Conservation (phyloP, 2,113 vertebrate species). For the Protobothrops flavoviridis region DNA sequence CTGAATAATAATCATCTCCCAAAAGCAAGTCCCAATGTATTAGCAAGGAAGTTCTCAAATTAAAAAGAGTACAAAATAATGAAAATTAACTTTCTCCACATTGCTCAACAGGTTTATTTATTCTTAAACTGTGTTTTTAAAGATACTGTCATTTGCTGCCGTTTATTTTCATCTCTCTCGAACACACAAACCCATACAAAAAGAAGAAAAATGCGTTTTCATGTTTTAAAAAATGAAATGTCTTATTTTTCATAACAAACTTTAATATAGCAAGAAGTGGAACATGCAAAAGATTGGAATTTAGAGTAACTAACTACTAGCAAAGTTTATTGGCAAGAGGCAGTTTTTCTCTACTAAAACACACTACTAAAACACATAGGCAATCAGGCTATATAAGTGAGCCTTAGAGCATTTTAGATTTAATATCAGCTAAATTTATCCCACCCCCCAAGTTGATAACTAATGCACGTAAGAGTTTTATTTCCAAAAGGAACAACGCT, state of each 20-base stretch:
- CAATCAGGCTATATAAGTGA: not conserved
- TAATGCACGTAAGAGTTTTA: not conserved
- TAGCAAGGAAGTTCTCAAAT: not conserved
- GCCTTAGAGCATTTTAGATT: not conserved
- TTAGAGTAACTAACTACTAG: not conserved
- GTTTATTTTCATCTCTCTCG: not conserved
- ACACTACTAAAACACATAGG: not conserved
- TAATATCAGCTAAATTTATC: not conserved
- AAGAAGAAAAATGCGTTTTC: not conserved
- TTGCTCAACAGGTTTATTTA: not conserved
- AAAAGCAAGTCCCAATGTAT: not conserved
- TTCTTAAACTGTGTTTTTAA: not conserved
- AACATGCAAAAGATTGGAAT: not conserved
- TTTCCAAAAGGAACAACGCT: not conserved
- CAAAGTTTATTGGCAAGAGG: not conserved
- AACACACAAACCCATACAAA: not conserved
- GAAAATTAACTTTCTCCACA: not conserved
- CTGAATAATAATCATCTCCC: not conserved
- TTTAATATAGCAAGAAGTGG: not conserved
- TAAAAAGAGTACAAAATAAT: not conserved
- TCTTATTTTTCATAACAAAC: not conserved
- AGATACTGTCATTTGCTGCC: not conserved
- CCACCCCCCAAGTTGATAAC: not conserved
- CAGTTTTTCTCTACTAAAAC: not conserved
- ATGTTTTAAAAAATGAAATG: not conserved